These are phyloP conservation scores for Glomeris maerens DNA, from an alignment of 1,140 invertebrate genomes.

Conservation along the genomic window DNA sequence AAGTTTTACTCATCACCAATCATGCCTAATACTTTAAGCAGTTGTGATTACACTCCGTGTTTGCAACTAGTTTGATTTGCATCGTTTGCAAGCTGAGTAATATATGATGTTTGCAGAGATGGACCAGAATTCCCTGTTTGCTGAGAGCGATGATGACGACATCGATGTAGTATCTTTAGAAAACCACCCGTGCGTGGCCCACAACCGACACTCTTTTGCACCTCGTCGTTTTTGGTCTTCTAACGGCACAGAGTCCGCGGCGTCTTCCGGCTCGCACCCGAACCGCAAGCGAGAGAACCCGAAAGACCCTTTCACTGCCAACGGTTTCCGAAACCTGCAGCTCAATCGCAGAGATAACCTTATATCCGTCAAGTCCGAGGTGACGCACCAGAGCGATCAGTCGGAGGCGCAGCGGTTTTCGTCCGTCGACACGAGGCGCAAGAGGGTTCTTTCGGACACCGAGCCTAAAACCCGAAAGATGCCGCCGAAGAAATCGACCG, in stretches of 20 bases:
- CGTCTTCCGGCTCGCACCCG: background rate
- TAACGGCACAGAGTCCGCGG: background rate
- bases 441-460: background rate
- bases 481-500: too few species aligned
- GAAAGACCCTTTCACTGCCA: background rate
- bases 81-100: background rate
- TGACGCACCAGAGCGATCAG: too few species aligned
- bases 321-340: background rate
- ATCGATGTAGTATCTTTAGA: constrained; percentile 24
- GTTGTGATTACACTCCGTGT: background rate
- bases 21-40: too few species aligned
- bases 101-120: constrained; percentile 7
- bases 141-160: constrained; percentile 19
- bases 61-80: background rate
- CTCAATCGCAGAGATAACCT: too few species aligned
- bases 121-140: constrained; percentile 11
- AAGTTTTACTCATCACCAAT: too few species aligned
- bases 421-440: constrained; percentile 1
- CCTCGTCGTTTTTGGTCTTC: background rate
- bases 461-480: background rate
- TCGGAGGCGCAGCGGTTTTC: too few species aligned
- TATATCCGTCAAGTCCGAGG: too few species aligned
- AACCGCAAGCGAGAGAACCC: background rate
- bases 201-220: background rate
- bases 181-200: background rate